These are phyloP conservation scores for Emydoidea blandingii DNA, from an alignment of 2,797 vertebrate species.

Conservation along the genomic window DNA sequence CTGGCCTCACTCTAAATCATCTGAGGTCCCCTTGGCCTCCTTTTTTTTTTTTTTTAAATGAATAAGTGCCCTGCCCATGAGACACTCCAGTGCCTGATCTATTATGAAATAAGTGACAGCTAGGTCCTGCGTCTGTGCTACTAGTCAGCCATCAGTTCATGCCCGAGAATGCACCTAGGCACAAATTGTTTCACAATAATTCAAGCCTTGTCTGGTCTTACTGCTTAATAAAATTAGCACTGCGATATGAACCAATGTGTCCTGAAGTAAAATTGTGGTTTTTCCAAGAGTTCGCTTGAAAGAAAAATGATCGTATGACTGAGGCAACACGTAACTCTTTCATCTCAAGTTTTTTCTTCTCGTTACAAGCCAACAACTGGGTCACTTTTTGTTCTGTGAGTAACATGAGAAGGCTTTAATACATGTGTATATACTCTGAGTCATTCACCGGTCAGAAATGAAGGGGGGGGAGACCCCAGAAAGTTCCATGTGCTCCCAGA, in stretches of 20 bases:
- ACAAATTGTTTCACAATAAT: conserved; percentile 68
- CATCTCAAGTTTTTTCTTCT: conserved; percentile 33
- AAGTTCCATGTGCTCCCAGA: conserved; percentile 9
- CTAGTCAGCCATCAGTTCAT: conserved; percentile 21
- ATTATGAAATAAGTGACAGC: conserved; percentile 9
- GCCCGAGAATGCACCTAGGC: conserved; percentile 52
- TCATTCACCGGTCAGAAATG: conserved; percentile 55
- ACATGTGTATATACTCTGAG: conserved; percentile 17
- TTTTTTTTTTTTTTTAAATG: neutral
- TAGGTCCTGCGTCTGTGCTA: conserved; percentile 33
- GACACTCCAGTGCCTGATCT: conserved; percentile 22
- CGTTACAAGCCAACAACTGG: conserved; percentile 42
- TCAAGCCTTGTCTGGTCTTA: conserved; percentile 63
- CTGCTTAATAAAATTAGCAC: conserved; percentile 64
- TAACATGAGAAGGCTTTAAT: conserved; percentile 37
- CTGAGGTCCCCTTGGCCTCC: neutral
- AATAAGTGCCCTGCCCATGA: conserved; percentile 5
- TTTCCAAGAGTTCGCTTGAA: conserved; percentile 23
- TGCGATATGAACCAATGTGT: conserved; percentile 53
- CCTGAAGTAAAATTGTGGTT: conserved; percentile 61
- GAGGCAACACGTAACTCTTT: conserved; percentile 37
- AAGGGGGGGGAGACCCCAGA: conserved; percentile 8
- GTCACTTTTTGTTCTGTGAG: conserved; percentile 63
- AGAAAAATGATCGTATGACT: neutral
- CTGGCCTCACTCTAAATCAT: neutral